Conservation (phyloP, 2,113 vertebrate genomes). For the Anolis sagrei region DNA sequence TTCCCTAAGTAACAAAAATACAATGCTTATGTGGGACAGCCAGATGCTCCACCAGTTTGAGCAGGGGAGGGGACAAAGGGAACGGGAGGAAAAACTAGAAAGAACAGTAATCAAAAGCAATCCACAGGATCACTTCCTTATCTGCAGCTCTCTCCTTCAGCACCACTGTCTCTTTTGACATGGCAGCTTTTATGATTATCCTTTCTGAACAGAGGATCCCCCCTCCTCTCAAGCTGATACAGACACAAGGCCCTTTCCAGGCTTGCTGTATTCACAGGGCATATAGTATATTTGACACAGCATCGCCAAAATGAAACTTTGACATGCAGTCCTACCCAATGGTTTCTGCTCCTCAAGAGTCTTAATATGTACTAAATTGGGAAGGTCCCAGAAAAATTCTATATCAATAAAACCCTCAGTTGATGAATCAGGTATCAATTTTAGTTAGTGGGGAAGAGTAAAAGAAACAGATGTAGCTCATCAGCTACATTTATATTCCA, state of each 20-base stretch:
- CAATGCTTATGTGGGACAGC: slow-evolving; percentile 3
- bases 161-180: slow-evolving; percentile 16
- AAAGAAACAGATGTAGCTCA: background rate
- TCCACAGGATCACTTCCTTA: slow-evolving; percentile 29
- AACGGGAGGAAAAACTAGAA: background rate
- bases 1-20: slow-evolving; percentile 24
- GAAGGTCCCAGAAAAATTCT: background rate
- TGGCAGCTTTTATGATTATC: slow-evolving; percentile 25
- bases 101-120: slow-evolving; percentile 16
- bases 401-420: background rate
- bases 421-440: background rate
- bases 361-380: slow-evolving; percentile 22
- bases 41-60: slow-evolving; percentile 25
- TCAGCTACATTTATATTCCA: background rate
- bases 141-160: slow-evolving; percentile 31
- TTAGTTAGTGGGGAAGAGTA: background rate
- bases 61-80: too few species aligned
- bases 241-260: slow-evolving; percentile 17
- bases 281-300: background rate
- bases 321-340: background rate
- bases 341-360: background rate
- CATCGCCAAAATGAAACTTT: slow-evolving; percentile 23
- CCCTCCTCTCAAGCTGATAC: background rate
- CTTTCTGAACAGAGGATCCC: slow-evolving; percentile 1
- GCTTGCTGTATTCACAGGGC: background rate